phyloP scores from a whole-genome alignment of 2,888 invertebrate species.

The Azorinus chamasolen region DNA sequence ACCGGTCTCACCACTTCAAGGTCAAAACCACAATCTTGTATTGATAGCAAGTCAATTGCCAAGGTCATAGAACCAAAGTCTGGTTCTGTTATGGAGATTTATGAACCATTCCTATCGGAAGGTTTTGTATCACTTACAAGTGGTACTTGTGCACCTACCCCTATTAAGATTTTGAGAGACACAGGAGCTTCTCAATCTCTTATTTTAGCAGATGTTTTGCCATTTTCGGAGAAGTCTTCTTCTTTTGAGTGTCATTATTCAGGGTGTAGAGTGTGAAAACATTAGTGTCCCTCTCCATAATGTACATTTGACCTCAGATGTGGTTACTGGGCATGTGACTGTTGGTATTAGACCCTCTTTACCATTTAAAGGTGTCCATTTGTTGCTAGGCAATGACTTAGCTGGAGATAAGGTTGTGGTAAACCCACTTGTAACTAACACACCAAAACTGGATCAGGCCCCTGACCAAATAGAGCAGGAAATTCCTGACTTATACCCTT shows the following conservation, averaged over 20 bases:
- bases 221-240: too few relatives aligned
- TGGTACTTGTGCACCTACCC: neutral
- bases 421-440: constrained; percentile 26
- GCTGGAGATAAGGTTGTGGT: constrained; percentile 45
- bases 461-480: constrained; percentile 5
- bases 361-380: constrained; percentile 29
- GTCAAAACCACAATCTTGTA: constrained; percentile 21
- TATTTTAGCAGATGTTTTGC: constrained; percentile 29
- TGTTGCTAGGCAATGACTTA: constrained; percentile 47
- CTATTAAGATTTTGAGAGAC: constrained; percentile 8
- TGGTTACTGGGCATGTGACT: constrained; percentile 24
- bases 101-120: constrained; percentile 38
- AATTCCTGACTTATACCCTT: constrained; percentile 20
- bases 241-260: constrained; percentile 27
- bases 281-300: constrained; percentile 40
- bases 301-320: constrained; percentile 31
- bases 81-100: constrained; percentile 19
- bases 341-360: constrained; percentile 31
- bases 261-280: constrained; percentile 42
- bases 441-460: neutral
- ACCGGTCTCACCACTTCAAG: constrained; percentile 1
- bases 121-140: constrained; percentile 35
- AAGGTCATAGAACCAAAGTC: constrained; percentile 1
- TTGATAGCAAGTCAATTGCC: constrained; percentile 6
- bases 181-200: constrained; percentile 13